phyloP scores from a whole-genome alignment of 92 coral and sea anemone genomes.

The Paragorgia papillata region DNA sequence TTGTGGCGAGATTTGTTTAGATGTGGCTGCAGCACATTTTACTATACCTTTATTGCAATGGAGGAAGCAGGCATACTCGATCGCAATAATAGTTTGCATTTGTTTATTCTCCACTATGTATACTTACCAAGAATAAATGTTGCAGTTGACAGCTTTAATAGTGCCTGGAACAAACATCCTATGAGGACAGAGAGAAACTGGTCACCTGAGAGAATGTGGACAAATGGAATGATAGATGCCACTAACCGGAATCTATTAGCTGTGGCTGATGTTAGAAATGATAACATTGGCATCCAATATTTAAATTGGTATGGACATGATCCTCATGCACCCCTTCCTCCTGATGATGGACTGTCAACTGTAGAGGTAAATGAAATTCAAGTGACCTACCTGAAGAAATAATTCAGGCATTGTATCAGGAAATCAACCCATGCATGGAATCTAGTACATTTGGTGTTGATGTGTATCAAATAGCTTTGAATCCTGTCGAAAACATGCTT shows the following conservation, averaged over 20 bases:
- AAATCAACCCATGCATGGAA: slow-evolving; percentile 42
- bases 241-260: slow-evolving; percentile 58
- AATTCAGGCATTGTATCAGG: slow-evolving; percentile 44
- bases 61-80: slow-evolving; percentile 32
- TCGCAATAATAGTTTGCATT: slow-evolving; percentile 53
- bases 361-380: slow-evolving; percentile 55
- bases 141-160: slow-evolving; percentile 49
- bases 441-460: slow-evolving; percentile 45
- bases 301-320: slow-evolving; percentile 54
- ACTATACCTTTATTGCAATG: slow-evolving; percentile 43
- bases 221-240: slow-evolving; percentile 50
- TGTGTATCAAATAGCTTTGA: slow-evolving; percentile 45
- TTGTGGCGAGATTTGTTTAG: slow-evolving; percentile 42
- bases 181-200: slow-evolving; percentile 47
- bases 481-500: slow-evolving; percentile 39
- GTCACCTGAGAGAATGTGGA: slow-evolving; percentile 51
- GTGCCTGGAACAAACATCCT: slow-evolving; percentile 79
- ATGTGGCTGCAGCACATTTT: slow-evolving; percentile 25
- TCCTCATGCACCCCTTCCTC: slow-evolving; percentile 55
- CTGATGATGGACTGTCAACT: slow-evolving; percentile 60
- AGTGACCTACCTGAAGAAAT: slow-evolving; percentile 54
- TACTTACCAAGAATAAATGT: slow-evolving; percentile 51
- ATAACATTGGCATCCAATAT: background rate
- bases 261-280: slow-evolving; percentile 58
- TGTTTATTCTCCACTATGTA: slow-evolving; percentile 54